phyloP scores from a whole-genome alignment of 2,888 invertebrate genomes.

The Limnephilus rhombicus region DNA sequence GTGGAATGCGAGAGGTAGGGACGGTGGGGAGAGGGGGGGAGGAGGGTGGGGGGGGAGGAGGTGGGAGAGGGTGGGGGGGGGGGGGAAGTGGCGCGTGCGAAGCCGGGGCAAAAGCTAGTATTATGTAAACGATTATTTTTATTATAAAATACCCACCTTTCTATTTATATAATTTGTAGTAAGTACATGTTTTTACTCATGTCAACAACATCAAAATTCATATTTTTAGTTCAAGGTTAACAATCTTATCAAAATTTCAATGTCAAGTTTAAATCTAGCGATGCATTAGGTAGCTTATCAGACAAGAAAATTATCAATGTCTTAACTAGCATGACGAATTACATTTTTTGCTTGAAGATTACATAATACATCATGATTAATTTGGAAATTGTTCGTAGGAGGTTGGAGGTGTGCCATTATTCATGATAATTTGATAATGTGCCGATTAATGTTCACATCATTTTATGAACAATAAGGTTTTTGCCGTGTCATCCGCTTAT shows the following conservation, averaged over 20 bases:
- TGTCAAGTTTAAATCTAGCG: not conserved
- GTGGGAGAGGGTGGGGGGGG: too few relatives aligned
- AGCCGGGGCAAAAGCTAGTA: too few relatives aligned
- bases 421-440: not conserved
- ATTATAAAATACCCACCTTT: too few relatives aligned
- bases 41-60: too few relatives aligned
- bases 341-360: not conserved
- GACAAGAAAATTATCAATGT: not conserved
- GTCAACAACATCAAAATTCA: not conserved
- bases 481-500: not conserved
- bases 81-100: too few relatives aligned
- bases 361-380: not conserved
- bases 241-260: not conserved
- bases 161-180: not conserved
- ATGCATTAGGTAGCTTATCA: not conserved
- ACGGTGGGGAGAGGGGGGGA: too few relatives aligned
- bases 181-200: not conserved
- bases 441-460: not conserved
- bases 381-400: not conserved
- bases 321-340: not conserved
- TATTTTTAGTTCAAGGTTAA: not conserved
- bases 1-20: too few relatives aligned
- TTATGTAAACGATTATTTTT: too few relatives aligned
- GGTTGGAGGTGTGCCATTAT: not conserved
- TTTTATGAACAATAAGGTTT: not conserved